These are phyloP conservation scores for Araneus ventricosus DNA, from an alignment of 1,140 invertebrate species.

Conservation along the genomic window DNA sequence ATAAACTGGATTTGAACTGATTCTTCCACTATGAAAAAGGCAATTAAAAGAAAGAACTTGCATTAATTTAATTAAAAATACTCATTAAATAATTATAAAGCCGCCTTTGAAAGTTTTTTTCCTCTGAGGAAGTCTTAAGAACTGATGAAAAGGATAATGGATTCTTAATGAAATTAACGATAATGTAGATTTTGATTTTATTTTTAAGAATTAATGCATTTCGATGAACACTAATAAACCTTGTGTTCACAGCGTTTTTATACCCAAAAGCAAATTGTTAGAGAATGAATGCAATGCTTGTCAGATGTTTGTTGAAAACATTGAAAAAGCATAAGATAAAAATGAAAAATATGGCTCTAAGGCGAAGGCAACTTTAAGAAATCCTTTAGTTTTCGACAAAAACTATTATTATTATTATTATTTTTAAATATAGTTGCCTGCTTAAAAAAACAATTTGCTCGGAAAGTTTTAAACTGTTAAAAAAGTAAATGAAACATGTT, in stretches of 20 bases:
- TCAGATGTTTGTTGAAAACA: no score
- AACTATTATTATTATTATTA: no score
- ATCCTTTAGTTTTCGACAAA: no score
- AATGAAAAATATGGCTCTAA: no score
- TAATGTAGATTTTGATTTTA: neutral
- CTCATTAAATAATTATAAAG: neutral
- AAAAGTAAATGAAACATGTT: no score
- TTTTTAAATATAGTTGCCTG: no score
- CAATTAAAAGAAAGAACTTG: neutral
- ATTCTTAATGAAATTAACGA: neutral
- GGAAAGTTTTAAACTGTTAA: no score
- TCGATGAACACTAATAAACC: neutral
- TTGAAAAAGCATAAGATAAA: no score
- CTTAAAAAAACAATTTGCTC: no score
- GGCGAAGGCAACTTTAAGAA: no score
- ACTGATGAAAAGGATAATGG: neutral
- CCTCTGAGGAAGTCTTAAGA: neutral
- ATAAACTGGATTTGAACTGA: neutral
- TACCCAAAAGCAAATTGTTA: neutral
- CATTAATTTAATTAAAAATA: neutral
- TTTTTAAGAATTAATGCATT: neutral
- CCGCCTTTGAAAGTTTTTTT: neutral
- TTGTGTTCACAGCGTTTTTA: neutral
- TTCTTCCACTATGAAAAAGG: neutral
- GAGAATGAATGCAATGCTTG: no score